Evolutionary conservation across 2,797 vertebrate genomes (phyloP).

Genomic region (Malurus leucopterus): DNA sequence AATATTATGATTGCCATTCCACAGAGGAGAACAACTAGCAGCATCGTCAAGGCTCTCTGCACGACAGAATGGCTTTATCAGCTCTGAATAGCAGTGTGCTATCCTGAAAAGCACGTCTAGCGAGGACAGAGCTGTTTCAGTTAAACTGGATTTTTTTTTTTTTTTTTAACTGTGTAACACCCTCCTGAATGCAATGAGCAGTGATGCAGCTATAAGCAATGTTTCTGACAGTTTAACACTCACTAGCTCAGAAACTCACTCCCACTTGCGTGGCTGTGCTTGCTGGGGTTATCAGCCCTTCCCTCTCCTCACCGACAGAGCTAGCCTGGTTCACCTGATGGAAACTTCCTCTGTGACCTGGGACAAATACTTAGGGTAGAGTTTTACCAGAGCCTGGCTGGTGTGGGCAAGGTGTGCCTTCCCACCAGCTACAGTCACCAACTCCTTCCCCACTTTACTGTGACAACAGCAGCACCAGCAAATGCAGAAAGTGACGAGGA

Average conservation of each 20-base stretch:
- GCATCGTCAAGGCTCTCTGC: background rate
- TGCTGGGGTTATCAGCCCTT: background rate
- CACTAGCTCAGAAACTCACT: background rate
- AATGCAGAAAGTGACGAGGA: background rate
- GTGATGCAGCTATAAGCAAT: background rate
- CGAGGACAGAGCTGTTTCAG: background rate
- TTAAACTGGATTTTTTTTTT: background rate
- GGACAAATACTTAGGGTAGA: background rate
- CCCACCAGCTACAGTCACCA: background rate
- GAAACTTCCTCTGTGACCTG: background rate
- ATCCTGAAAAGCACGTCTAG: background rate
- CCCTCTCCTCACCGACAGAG: background rate
- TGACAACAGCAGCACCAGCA: background rate
- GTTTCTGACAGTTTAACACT: constrained; percentile 6
- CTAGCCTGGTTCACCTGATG: background rate
- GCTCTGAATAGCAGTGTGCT: background rate
- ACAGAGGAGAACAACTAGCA: background rate
- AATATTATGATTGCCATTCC: background rate
- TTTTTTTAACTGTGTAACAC: background rate
- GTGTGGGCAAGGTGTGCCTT: background rate
- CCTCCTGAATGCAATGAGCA: background rate
- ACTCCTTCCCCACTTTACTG: fast-evolving
- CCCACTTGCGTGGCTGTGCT: background rate
- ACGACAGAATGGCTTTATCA: background rate
- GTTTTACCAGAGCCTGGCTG: background rate